A percentile compares a stretch with the other conserved stretches of the same genome.
Evolutionary conservation across 2,888 invertebrate species (phyloP).

Genomic region (Standfussiana lucernea): DNA sequence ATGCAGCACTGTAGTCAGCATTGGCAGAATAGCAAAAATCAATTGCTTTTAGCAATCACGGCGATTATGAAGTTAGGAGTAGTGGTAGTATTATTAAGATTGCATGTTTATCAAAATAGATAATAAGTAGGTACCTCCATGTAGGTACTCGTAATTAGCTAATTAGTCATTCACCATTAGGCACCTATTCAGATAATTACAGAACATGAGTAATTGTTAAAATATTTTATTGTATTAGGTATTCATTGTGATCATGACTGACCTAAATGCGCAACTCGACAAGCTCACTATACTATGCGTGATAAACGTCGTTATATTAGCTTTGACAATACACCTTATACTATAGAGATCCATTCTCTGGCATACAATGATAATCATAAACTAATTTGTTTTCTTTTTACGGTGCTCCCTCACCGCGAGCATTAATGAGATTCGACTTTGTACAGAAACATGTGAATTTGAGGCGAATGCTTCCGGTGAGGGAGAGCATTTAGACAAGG

Average conservation of each 20-base stretch:
- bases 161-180: slow-evolving; percentile 30
- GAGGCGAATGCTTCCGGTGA: not conserved
- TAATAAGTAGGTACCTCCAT: not conserved
- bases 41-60: slow-evolving; percentile 12
- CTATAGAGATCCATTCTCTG: not conserved
- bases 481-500: not conserved
- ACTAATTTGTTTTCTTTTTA: not conserved
- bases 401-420: not conserved
- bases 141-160: too few relatives aligned
- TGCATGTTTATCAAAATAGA: not conserved
- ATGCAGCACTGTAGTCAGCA: not conserved
- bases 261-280: slow-evolving; percentile 33
- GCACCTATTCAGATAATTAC: slow-evolving; percentile 1
- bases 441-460: not conserved
- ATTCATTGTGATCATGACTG: slow-evolving; percentile 44
- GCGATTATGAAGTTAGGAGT: not conserved
- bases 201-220: slow-evolving; percentile 34
- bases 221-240: slow-evolving; percentile 38
- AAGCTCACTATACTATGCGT: not conserved
- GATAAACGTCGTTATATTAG: slow-evolving; percentile 6
- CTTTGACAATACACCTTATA: not conserved
- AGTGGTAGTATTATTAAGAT: not conserved
- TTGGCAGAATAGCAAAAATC: not conserved
- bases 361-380: not conserved
- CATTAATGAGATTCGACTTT: not conserved